Conservation (phyloP, 2,888 invertebrate genomes). For the Harpalus rubripes region DNA sequence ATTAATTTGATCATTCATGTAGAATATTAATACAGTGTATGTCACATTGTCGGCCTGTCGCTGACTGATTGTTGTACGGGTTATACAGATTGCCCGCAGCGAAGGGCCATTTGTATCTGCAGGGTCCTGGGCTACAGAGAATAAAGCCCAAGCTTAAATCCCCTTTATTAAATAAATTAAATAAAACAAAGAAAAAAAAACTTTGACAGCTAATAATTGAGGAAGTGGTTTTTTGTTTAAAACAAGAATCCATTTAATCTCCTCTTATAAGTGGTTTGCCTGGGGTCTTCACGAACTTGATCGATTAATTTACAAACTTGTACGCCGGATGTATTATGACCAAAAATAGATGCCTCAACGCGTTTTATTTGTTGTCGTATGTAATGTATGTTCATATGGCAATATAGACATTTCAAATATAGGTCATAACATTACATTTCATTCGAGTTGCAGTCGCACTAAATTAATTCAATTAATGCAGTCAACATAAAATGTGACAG, state of each 20-base stretch:
- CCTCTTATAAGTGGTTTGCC: conserved; percentile 8
- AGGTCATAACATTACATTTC: background rate
- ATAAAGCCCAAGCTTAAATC: too few relatives aligned
- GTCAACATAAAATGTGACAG: conserved; percentile 4
- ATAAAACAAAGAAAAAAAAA: background rate
- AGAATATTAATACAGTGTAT: too few relatives aligned
- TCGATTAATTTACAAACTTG: conserved; percentile 12
- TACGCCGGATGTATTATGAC: background rate
- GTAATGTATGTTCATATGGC: background rate
- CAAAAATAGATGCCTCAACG: background rate
- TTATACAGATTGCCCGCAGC: too few relatives aligned
- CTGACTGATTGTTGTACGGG: too few relatives aligned
- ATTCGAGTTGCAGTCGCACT: background rate
- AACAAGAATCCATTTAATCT: background rate
- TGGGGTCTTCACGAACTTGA: background rate
- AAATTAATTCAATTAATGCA: background rate
- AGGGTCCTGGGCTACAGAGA: too few relatives aligned
- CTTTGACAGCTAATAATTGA: background rate
- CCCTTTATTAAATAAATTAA: too few relatives aligned
- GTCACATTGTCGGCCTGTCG: too few relatives aligned
- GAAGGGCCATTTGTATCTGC: too few relatives aligned
- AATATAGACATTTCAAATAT: conserved; percentile 4
- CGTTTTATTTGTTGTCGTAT: background rate
- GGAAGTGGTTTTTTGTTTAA: background rate
- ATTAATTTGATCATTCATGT: too few relatives aligned